Base-by-base conservation (phyloP, 2,797 vertebrate genomes). In the Spinus olivaceus region DNA sequence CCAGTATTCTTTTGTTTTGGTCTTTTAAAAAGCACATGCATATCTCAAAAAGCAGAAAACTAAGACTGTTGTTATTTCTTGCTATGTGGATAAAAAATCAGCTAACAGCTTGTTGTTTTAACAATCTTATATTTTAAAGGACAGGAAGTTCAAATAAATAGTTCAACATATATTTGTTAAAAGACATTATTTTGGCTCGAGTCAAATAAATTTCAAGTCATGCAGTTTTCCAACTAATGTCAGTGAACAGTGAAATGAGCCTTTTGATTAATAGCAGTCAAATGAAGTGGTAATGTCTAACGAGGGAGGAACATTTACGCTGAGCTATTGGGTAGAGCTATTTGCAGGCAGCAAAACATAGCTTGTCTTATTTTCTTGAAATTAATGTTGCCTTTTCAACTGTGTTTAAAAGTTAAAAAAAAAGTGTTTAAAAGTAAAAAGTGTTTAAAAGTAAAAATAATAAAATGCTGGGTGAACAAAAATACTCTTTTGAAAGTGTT, bases 281-380 rank as follows among this genome's bases (percentile, higher is more conserved):
- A 61, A 51, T 47, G 11, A 81, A 57, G 35, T 42, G 50, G 14
- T 5, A 9, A n/a, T 32, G 21, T 46, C 32, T 71, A 51, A 57
- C 7, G 11, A 33, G 10, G 28, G 56, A 71, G 57, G 41, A 46
- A 30, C 9, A 7, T 35, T 56, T 39, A 42, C 0, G 0, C 14
- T 70, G n/a, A 24, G 13, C 28, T 67, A 18, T 66, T 69, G 16
- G 9, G 27, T 41, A 50, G 41, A 76, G 14, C 15, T 89, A 17
- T 67, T 79, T 42, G 8, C 21, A 80, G 22, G 16, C 47, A 72
- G 61, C 21, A 57, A 69, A 81, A 53, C 59, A 19, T 6, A 74
- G 17, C 23, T 9, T 35, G 10, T 37, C 20, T 14, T 66, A 39
- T 83, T 50, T 78, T 69, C 10, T 77, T 66, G 47, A 89, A 50